Percentiles rank a stretch among this genome's conserved stretches.
Conservation (phyloP, 2,888 invertebrate species). For the Venusia cambrica region DNA sequence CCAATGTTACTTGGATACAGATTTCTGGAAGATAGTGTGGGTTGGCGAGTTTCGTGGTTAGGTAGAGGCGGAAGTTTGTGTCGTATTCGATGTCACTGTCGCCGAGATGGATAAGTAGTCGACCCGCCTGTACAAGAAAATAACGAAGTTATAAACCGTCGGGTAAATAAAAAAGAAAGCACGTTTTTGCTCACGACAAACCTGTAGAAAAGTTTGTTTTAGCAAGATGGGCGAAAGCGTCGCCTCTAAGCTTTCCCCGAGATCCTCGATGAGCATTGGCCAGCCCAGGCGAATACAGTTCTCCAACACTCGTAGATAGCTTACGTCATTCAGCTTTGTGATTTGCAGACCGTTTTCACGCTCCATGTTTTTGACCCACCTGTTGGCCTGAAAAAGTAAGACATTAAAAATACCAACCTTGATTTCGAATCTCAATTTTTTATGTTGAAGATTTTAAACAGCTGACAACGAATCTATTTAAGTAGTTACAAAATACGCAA, state of each 20-base stretch:
- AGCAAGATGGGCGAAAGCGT: slow-evolving; percentile 90
- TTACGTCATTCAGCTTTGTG: slow-evolving; percentile 88
- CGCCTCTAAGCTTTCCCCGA: slow-evolving; percentile 93
- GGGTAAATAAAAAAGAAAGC: too few relatives aligned
- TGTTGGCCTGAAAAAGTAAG: slow-evolving; percentile 84
- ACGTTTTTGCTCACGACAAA: too few relatives aligned
- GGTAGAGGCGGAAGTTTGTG: slow-evolving; percentile 90
- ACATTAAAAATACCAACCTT: too few relatives aligned
- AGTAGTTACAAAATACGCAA: too few relatives aligned
- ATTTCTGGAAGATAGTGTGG: slow-evolving; percentile 97
- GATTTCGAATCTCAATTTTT: too few relatives aligned
- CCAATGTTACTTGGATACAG: slow-evolving; percentile 94
- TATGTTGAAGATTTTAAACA: too few relatives aligned
- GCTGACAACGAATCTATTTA: too few relatives aligned
- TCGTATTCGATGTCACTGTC: slow-evolving; percentile 96
- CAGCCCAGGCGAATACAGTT: slow-evolving; percentile 91
- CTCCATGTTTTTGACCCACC: slow-evolving; percentile 96
- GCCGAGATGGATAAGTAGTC: slow-evolving; percentile 90
- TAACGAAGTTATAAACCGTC: too few relatives aligned
- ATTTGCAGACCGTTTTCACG: slow-evolving; percentile 86
- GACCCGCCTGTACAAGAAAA: slow-evolving; percentile 90
- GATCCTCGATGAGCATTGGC: slow-evolving; percentile 93
- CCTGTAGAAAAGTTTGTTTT: slow-evolving; percentile 89
- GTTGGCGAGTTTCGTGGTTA: slow-evolving; percentile 95
- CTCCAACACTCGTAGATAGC: slow-evolving; percentile 89